These are phyloP conservation scores for Phyllopteryx taeniolatus DNA, from an alignment of 2,113 vertebrate species.

Conservation along the genomic window DNA sequence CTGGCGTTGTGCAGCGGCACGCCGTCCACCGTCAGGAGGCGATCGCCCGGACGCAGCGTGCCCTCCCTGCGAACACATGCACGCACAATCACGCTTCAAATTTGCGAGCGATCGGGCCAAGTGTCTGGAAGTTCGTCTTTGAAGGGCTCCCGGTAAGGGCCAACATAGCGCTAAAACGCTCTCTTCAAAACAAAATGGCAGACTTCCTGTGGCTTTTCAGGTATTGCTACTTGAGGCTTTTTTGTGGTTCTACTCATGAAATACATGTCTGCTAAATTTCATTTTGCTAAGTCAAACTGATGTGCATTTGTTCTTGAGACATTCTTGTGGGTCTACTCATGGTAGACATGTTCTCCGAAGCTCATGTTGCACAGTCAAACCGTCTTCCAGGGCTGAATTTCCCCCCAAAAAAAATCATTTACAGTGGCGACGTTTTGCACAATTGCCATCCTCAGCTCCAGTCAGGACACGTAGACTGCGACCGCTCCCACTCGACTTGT, in stretches of 20 bases:
- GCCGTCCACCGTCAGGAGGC: slow-evolving; percentile 88
- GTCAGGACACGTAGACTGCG: background rate
- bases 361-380: background rate
- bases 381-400: background rate
- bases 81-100: background rate
- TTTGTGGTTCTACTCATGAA: background rate
- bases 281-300: background rate
- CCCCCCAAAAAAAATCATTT: background rate
- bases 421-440: background rate
- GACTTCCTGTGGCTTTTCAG: background rate
- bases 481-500: background rate
- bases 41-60: slow-evolving; percentile 87
- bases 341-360: background rate
- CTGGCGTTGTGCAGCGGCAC: slow-evolving; percentile 84
- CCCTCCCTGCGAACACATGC: slow-evolving; percentile 79
- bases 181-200: too few relatives aligned
- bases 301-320: background rate
- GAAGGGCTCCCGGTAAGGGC: too few relatives aligned
- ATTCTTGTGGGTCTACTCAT: background rate
- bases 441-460: background rate
- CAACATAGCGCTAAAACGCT: too few relatives aligned
- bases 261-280: background rate
- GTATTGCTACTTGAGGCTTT: background rate
- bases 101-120: background rate
- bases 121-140: background rate